Evolutionary conservation across 2,113 vertebrate species (phyloP).

Genomic region (Dicaeum eximium): DNA sequence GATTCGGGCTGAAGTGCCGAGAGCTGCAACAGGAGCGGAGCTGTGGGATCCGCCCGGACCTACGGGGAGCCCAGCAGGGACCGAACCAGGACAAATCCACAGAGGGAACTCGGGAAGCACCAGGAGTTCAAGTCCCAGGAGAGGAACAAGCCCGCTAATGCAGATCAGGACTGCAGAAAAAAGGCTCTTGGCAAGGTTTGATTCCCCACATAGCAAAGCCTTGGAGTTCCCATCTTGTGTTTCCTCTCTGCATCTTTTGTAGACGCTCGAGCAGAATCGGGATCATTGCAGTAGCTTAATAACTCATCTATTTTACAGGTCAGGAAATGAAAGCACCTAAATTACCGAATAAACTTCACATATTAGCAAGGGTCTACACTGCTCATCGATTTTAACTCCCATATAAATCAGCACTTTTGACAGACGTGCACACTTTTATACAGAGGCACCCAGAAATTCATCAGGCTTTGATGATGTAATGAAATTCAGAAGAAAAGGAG

Average conservation of each 20-base stretch:
- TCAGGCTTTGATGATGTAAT: not conserved
- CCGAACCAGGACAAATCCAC: not conserved
- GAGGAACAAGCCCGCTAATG: not conserved
- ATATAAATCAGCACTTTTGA: not conserved
- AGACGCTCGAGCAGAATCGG: not conserved
- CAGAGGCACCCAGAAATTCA: not conserved
- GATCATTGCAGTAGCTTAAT: not conserved
- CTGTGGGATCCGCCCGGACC: not conserved
- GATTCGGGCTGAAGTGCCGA: not conserved
- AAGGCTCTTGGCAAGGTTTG: not conserved
- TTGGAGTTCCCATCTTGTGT: not conserved
- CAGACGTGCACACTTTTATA: not conserved
- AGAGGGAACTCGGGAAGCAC: not conserved
- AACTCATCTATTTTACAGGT: not conserved
- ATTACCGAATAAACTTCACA: not conserved
- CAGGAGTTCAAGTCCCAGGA: not conserved
- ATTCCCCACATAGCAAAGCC: not conserved
- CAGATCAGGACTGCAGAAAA: not conserved
- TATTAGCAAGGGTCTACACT: not conserved
- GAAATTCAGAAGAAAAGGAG: not conserved
- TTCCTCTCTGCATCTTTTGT: not conserved
- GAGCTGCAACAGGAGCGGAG: not conserved
- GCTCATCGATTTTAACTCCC: not conserved
- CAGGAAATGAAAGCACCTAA: not conserved
- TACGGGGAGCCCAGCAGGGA: not conserved